Conservation (phyloP, 2,888 invertebrate genomes). For the Trichogramma evanescens region DNA sequence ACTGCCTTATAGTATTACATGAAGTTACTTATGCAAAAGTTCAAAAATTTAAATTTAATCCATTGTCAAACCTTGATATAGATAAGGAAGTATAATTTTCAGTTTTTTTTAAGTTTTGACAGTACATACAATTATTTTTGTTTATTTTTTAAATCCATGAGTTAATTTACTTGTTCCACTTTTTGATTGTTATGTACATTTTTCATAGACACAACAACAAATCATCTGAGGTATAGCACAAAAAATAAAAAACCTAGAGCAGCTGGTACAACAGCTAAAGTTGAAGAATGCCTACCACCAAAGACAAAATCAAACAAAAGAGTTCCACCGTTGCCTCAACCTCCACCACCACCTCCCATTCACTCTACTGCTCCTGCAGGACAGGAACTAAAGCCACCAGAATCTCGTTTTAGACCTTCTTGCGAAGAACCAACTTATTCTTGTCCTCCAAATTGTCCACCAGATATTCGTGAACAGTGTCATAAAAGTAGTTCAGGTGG, state of each 20-base stretch:
- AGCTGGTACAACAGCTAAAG: conserved; percentile 13
- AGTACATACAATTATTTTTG: background rate
- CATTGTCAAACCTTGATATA: no score
- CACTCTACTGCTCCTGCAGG: conserved; percentile 36
- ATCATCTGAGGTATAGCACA: conserved; percentile 29
- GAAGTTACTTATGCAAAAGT: no score
- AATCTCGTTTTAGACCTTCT: conserved; percentile 18
- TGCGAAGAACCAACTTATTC: conserved; percentile 30
- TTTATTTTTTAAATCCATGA: background rate
- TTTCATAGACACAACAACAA: conserved; percentile 19
- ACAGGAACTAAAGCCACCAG: conserved; percentile 17
- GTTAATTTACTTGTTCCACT: background rate
- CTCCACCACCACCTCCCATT: conserved; percentile 27
- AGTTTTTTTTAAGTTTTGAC: background rate
- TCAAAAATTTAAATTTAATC: background rate
- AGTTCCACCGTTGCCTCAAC: conserved; percentile 15
- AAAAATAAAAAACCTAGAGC: conserved; percentile 14
- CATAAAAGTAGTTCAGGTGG: conserved; percentile 18
- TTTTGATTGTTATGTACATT: conserved; percentile 24
- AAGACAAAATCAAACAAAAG: conserved; percentile 7
- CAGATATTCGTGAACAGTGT: conserved; percentile 18
- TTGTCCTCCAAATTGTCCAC: conserved; percentile 36
- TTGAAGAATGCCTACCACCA: conserved; percentile 17
- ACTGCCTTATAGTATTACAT: no score
- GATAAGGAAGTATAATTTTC: background rate